Evolutionary conservation across 1,140 invertebrate species (phyloP).

Genomic region (Matsumurasca onukii): DNA sequence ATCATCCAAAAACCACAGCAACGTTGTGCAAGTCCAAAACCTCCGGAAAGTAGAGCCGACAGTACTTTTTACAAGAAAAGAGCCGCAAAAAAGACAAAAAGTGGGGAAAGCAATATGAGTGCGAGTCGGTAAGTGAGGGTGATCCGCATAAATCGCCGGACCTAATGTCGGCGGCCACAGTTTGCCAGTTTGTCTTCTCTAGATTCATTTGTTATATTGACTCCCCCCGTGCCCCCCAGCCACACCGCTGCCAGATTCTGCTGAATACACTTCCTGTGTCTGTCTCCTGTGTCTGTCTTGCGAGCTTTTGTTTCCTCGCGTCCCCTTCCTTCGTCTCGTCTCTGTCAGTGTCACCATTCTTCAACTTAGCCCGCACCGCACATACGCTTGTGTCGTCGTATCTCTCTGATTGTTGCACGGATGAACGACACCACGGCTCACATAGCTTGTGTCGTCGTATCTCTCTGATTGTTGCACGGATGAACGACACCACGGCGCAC

Average conservation of each 20-base stretch:
- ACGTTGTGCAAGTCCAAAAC: too few relatives aligned
- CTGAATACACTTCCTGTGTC: constrained; percentile 35
- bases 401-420: not conserved
- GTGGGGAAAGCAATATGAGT: too few relatives aligned
- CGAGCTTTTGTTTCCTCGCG: constrained; percentile 20
- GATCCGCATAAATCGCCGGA: not conserved
- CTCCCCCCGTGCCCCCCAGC: constrained; percentile 7
- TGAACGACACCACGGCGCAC: too few relatives aligned
- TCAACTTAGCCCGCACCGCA: not conserved
- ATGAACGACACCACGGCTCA: too few relatives aligned
- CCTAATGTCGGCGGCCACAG: constrained; percentile 29
- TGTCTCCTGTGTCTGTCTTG: constrained; percentile 15
- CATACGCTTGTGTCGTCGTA: not conserved
- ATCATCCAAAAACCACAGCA: too few relatives aligned
- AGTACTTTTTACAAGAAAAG: too few relatives aligned
- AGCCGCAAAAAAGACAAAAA: too few relatives aligned
- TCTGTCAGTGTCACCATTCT: not conserved
- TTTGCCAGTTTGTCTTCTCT: constrained; percentile 38
- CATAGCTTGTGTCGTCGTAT: too few relatives aligned
- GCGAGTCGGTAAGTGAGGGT: too few relatives aligned
- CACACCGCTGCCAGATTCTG: constrained; percentile 37
- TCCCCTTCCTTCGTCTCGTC: not conserved
- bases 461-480: too few relatives aligned
- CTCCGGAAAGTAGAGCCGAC: too few relatives aligned
- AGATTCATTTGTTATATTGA: constrained; percentile 38